Evolutionary conservation across 1,140 invertebrate species (phyloP).

Genomic region (Campoletis sonorensis): DNA sequence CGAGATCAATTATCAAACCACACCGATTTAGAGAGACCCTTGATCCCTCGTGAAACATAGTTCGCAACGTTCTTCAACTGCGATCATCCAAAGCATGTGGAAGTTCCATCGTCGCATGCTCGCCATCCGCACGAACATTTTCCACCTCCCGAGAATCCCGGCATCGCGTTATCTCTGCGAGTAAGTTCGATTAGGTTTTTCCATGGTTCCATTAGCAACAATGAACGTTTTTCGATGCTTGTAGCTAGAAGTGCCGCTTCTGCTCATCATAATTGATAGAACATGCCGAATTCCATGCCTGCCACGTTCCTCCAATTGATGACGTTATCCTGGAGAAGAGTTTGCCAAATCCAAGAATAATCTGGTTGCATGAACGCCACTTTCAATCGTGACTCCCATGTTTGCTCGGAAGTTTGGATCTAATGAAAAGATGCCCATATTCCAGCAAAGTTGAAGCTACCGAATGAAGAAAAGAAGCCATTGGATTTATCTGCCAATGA

Average conservation of each 20-base stretch:
- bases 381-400: not conserved
- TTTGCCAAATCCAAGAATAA: too few relatives aligned
- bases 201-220: not conserved
- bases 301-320: too few relatives aligned
- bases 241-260: too few relatives aligned
- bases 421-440: not conserved
- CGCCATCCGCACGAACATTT: not conserved
- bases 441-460: not conserved
- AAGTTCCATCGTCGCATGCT: not conserved
- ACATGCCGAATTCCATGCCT: too few relatives aligned
- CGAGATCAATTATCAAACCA: conserved; percentile 65
- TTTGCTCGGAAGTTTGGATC: not conserved
- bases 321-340: too few relatives aligned
- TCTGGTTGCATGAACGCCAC: too few relatives aligned
- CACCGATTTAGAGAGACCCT: not conserved
- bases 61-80: not conserved
- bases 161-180: not conserved
- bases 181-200: not conserved
- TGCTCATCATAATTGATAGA: too few relatives aligned
- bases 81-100: not conserved
- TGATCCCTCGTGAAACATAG: conserved; percentile 40
- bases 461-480: not conserved
- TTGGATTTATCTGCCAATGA: not conserved
- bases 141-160: not conserved
- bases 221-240: not conserved